These are phyloP conservation scores for Nasonia longicornis DNA, from an alignment of 1,140 invertebrate genomes.

Conservation along the genomic window DNA sequence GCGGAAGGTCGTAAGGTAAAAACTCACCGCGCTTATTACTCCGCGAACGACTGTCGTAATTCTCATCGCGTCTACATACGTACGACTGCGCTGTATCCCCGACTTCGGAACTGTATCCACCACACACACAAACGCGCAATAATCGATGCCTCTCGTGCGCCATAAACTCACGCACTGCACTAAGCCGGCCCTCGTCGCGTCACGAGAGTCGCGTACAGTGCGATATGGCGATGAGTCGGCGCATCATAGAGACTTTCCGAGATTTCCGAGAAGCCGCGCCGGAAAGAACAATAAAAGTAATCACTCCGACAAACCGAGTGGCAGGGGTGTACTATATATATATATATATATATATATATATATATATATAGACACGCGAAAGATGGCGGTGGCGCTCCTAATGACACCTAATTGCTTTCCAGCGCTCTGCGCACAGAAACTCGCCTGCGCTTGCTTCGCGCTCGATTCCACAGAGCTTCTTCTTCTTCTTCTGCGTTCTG, in stretches of 20 bases:
- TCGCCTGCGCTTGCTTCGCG: slow-evolving; percentile 48
- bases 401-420: slow-evolving; percentile 69
- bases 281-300: slow-evolving; percentile 70
- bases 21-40: too few relatives aligned
- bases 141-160: not conserved
- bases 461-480: not conserved
- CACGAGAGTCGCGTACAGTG: not conserved
- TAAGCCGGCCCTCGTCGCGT: too few relatives aligned
- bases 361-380: slow-evolving; percentile 46
- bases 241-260: slow-evolving; percentile 52
- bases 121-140: too few relatives aligned
- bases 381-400: slow-evolving; percentile 55
- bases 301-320: slow-evolving; percentile 65
- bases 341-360: slow-evolving; percentile 44
- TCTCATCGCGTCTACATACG: too few relatives aligned
- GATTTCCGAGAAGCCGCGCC: slow-evolving; percentile 67
- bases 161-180: not conserved
- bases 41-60: too few relatives aligned
- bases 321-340: not conserved
- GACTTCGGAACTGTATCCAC: too few relatives aligned
- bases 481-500: not conserved
- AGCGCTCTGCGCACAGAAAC: slow-evolving; percentile 61
- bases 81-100: too few relatives aligned
- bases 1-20: too few relatives aligned
- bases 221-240: not conserved